Percentiles rank a stretch among this genome's conserved stretches.
Evolutionary conservation across 2,113 vertebrate species (phyloP).

Genomic region (Paradoxurus hermaphroditus): DNA sequence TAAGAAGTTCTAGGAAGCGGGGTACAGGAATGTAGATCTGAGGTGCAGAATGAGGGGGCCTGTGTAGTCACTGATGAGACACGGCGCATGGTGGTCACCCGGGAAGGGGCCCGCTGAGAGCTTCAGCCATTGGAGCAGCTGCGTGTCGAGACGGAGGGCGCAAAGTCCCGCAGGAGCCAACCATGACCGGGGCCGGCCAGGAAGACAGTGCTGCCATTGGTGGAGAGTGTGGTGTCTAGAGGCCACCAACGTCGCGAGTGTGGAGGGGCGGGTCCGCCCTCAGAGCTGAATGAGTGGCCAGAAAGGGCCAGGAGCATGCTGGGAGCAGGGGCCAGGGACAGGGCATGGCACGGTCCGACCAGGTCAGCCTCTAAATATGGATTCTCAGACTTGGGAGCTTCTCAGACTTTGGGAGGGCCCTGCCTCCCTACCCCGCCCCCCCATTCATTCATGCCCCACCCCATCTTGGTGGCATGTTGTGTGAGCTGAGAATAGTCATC

Average conservation of each 20-base stretch:
- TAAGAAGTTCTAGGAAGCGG: background rate
- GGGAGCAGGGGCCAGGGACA: background rate
- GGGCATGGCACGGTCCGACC: background rate
- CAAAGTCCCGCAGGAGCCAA: background rate
- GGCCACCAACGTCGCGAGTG: background rate
- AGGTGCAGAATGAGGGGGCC: background rate
- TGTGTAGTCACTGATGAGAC: background rate
- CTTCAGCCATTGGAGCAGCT: background rate
- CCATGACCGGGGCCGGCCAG: rapidly evolving
- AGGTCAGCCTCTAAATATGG: conserved; percentile 33
- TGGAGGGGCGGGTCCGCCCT: background rate
- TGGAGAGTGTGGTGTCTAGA: background rate
- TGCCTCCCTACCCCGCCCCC: background rate
- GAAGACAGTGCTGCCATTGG: background rate
- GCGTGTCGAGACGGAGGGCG: background rate
- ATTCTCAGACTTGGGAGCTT: background rate
- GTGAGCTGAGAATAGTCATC: conserved; percentile 66
- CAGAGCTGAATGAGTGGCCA: background rate
- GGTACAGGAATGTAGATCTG: background rate
- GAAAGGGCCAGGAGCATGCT: background rate
- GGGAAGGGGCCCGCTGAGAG: background rate
- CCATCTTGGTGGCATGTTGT: conserved; percentile 29
- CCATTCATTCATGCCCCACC: conserved; percentile 26
- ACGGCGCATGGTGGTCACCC: background rate
- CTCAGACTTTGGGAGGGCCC: background rate